A percentile compares a stretch with the other conserved stretches of the same genome.
phyloP scores from a whole-genome alignment of 2,113 vertebrate genomes.

The Aix galericulata region DNA sequence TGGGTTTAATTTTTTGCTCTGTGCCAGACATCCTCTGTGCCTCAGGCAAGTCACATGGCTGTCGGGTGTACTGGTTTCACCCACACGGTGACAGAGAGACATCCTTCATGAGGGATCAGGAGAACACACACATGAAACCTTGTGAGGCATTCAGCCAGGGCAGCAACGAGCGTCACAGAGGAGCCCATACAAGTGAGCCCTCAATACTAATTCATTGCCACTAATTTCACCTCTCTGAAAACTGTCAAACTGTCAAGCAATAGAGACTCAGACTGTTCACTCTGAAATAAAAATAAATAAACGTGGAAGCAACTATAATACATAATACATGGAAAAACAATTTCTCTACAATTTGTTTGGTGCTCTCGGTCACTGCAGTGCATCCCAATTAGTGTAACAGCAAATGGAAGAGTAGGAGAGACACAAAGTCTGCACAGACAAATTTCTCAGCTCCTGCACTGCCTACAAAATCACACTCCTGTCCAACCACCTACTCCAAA shows the following conservation, averaged over 20 bases:
- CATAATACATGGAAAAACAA: background rate
- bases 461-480: background rate
- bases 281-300: conserved; percentile 16
- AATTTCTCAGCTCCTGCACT: background rate
- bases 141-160: background rate
- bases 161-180: background rate
- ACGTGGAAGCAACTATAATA: background rate
- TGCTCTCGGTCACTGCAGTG: background rate
- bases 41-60: background rate
- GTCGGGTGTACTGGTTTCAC: background rate
- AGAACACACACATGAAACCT: background rate
- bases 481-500: background rate
- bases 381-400: background rate
- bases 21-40: background rate
- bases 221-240: conserved; percentile 3
- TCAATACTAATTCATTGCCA: conserved; percentile 12
- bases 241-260: background rate
- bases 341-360: background rate
- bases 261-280: background rate
- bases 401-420: background rate
- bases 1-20: background rate
- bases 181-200: background rate
- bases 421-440: background rate
- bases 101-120: background rate
- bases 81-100: background rate